A percentile compares a stretch with the other conserved stretches of the same genome.
Evolutionary conservation across 2,888 invertebrate genomes (phyloP).

Genomic region (Sphaeridia pumilis): DNA sequence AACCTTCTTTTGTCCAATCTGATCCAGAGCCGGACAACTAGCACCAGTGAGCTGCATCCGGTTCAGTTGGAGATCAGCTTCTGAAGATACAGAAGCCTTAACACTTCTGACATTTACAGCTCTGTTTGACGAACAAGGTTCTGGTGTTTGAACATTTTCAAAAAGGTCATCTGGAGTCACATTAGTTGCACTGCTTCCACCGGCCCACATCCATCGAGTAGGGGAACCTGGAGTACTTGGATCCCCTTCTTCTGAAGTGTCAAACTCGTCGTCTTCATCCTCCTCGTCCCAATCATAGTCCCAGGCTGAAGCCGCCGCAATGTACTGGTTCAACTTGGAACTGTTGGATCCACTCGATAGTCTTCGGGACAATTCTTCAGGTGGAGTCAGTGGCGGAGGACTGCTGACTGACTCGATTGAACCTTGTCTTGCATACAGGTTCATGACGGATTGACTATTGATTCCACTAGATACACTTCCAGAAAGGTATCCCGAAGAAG

Average conservation of each 20-base stretch:
- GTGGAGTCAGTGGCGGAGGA: too few relatives aligned
- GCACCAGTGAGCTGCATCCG: constrained; percentile 3
- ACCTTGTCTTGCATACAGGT: not conserved
- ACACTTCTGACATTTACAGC: too few relatives aligned
- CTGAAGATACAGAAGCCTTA: too few relatives aligned
- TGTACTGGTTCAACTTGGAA: constrained; percentile 8
- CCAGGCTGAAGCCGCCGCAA: constrained; percentile 10
- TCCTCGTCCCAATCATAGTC: constrained; percentile 15
- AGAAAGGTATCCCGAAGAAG: not conserved
- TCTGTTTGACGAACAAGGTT: too few relatives aligned
- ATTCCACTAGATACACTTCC: not conserved
- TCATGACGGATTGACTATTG: not conserved
- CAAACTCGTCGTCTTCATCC: constrained; percentile 5
- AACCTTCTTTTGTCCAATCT: not conserved
- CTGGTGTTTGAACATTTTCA: not conserved
- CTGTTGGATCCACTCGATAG: constrained; percentile 4
- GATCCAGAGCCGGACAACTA: constrained; percentile 11
- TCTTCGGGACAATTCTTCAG: not conserved
- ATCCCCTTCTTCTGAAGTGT: not conserved
- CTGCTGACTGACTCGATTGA: too few relatives aligned
- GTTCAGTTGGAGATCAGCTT: too few relatives aligned
- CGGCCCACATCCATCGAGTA: not conserved
- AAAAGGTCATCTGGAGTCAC: not conserved
- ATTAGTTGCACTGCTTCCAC: not conserved
- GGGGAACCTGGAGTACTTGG: not conserved